Evolutionary conservation across 2,888 invertebrate species (phyloP).

Genomic region (Xanthia icteritia): DNA sequence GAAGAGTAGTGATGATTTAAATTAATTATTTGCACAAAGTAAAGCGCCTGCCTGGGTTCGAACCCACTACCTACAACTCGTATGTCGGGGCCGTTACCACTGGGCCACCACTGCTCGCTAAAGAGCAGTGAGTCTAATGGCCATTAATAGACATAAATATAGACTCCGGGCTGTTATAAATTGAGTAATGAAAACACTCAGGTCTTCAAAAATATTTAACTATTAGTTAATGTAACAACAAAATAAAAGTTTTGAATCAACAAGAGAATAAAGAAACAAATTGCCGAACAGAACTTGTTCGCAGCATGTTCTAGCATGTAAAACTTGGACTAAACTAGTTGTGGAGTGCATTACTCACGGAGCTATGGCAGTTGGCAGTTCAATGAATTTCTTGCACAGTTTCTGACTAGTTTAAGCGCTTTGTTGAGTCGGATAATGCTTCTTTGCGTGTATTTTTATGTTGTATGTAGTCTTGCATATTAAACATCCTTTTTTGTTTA

Average conservation of each 20-base stretch:
- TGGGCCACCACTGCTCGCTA: too few species aligned
- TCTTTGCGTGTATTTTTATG: slow-evolving; percentile 13
- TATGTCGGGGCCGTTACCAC: too few species aligned
- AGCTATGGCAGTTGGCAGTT: slow-evolving; percentile 50
- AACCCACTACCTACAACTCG: too few species aligned
- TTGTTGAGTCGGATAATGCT: slow-evolving; percentile 36
- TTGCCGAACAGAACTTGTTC: slow-evolving; percentile 16
- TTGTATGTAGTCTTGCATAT: neutral
- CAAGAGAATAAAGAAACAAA: slow-evolving; percentile 41
- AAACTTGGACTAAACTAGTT: slow-evolving; percentile 55
- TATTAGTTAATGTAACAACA: neutral
- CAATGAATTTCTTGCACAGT: slow-evolving; percentile 56
- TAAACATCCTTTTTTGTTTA: neutral
- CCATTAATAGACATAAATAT: too few species aligned
- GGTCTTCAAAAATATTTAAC: neutral
- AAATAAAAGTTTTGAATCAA: slow-evolving; percentile 8
- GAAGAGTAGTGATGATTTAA: too few species aligned
- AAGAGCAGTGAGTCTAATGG: too few species aligned
- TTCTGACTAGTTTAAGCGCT: slow-evolving; percentile 45
- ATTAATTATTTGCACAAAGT: too few species aligned
- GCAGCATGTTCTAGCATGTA: slow-evolving; percentile 30
- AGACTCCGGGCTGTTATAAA: too few species aligned
- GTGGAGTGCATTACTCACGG: slow-evolving; percentile 51
- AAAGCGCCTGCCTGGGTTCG: too few species aligned
- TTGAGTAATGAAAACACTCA: too few species aligned